Evolutionary conservation across 2,888 invertebrate genomes (phyloP), one percentile per base, ranked within the genome.

Genomic region (Plagiodera versicolora): DNA sequence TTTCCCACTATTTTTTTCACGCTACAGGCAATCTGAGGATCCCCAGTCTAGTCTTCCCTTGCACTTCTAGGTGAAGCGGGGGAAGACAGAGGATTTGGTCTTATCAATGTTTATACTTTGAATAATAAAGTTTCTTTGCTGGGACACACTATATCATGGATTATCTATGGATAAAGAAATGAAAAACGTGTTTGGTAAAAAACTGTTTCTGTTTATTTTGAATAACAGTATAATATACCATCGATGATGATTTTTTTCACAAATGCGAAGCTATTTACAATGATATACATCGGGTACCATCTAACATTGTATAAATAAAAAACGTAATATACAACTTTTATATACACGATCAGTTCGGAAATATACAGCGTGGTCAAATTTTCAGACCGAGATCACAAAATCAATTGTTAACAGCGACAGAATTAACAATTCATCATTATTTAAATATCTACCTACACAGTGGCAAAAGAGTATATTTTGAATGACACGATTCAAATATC

Each of bases 211-310:
- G 58, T 68, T 71, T 69, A 70, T 77, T 74, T 74, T 75, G 73
- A 75, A 76, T 75, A 76, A 77, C 77, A 77, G 74, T 74, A 74
- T 66, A 75, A 67, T 68, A 74, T 72, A 76, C 75, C 75, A 78
- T 75, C 75, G 73, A 76, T 70, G 74, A 68, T 71, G n/a, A n/a
- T 67, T 70, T 71, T 69, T 69, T 69, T 67, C 64, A 74, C 73
- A 76, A 73, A 75, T 74, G 74, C 74, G 70, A 77, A 76, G 75
- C 77, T 77, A 77, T 77, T 67, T 77, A 77, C 78, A 78, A 72
- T 73, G 58, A 76, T 77, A 74, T 75, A 76, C 75, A 76, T 68
- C 70, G 65, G 59, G 52, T 60, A 58, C 51, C 56, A 62, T 56
- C 60, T 62, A 62, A 63, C 56, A 58, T 55, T 58, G 51, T 60